phyloP scores from a whole-genome alignment of 1,140 invertebrate species.

The Chrysoperla carnea region DNA sequence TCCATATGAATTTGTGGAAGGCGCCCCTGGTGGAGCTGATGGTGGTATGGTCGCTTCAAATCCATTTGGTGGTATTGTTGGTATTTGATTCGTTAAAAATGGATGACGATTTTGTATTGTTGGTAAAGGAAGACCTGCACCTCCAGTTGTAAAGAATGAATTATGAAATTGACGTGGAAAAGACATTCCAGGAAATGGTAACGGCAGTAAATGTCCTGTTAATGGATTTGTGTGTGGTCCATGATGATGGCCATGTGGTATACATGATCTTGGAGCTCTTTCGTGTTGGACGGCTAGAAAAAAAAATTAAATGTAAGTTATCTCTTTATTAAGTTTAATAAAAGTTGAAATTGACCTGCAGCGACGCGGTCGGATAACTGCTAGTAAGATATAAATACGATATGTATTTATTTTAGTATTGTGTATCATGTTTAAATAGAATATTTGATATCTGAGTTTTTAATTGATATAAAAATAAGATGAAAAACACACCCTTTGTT shows the following conservation, averaged over 20 bases:
- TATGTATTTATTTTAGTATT: too few relatives aligned
- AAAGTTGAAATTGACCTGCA: not conserved
- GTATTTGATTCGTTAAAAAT: not conserved
- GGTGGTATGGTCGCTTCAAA: not conserved
- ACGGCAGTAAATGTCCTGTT: conserved; percentile 14
- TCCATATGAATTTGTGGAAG: not conserved
- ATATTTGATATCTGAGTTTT: too few relatives aligned
- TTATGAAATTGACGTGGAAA: conserved; percentile 16
- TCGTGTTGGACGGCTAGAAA: conserved; percentile 74
- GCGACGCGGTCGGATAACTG: not conserved
- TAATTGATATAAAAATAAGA: too few relatives aligned
- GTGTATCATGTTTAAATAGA: too few relatives aligned
- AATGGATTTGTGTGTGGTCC: conserved; percentile 21
- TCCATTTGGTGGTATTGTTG: not conserved
- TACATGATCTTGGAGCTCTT: conserved; percentile 48
- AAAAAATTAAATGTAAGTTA: not conserved
- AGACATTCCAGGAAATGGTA: conserved; percentile 6
- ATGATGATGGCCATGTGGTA: conserved; percentile 10
- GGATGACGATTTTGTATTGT: conserved; percentile 7
- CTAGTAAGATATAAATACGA: too few relatives aligned
- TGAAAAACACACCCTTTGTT: too few relatives aligned
- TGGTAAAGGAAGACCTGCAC: conserved; percentile 23
- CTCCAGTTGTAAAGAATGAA: conserved; percentile 20
- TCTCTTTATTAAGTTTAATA: too few relatives aligned
- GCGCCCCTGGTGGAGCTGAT: not conserved